Base-by-base conservation (phyloP, 1,140 invertebrate species). In the Lepidurus arcticus region DNA sequence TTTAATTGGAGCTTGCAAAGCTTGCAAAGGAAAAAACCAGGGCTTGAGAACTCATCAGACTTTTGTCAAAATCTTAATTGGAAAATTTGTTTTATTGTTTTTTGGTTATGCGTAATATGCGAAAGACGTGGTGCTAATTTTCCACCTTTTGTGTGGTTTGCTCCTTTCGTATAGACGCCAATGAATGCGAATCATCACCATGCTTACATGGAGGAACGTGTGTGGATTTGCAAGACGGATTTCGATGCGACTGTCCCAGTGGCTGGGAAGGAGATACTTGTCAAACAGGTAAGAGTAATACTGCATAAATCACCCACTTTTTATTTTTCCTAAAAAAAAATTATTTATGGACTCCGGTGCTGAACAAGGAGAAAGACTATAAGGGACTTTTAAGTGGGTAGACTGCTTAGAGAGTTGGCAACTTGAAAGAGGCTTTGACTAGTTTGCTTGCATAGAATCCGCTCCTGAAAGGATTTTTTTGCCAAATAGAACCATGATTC, bases 161-260 rank as follows among this genome's bases (percentile, higher is more conserved):
- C 24, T 76, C n/a, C 24, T 76, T 43, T 78, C 5, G 1, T 45
- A 65, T 76, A 73, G 91, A 93, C 84, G 84, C 88, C 24, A 85
- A 90, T 82, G 94, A 96, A 84, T 96, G 94, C 83, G 88, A 88
- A 34, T 92, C 90, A 8, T 89, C 90, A 81, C 92, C 95, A 0
- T 97, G 95, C 84, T 88, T 92, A 84, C 95, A 97, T 85, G 92
- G 92, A 75, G 95, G 93, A 47, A 93, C 90, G 76, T 98, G 95
- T 85, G 85, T 92, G 34, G 91, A 93, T 83, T 86, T 91, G 75
- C 88, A 90, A 77, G 90, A 93, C 82, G 88, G 89, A 11, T 95
- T 93, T 85, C 87, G 87, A 75, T 95, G 94, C 84, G 87, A 90
- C 73, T 95, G 94, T 85, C 89, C 90, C 11, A 83, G 90, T 7